Conservation (phyloP, 2,113 vertebrate species). For the Sphyrna mokarran region DNA sequence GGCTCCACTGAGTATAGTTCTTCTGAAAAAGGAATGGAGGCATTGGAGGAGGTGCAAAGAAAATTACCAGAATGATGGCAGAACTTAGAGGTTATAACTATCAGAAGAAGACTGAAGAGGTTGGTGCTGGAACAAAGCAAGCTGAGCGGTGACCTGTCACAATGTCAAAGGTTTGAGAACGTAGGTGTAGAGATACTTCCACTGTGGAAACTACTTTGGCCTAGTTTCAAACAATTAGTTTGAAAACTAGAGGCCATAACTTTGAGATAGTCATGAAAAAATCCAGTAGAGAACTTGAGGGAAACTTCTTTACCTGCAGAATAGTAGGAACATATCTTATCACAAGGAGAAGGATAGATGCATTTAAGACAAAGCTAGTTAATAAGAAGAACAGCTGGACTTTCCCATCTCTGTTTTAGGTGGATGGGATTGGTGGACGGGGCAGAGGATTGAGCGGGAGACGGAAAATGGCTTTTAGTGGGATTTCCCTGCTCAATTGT, state of each 20-base stretch:
- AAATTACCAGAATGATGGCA: background rate
- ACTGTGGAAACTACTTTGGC: too few relatives aligned
- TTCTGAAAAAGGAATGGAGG: background rate
- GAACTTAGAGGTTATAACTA: background rate
- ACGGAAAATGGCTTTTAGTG: too few relatives aligned
- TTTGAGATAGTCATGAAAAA: background rate
- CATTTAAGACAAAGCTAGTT: background rate
- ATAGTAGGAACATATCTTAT: background rate
- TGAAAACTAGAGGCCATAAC: background rate
- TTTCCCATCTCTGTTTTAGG: too few relatives aligned
- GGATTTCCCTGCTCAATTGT: too few relatives aligned
- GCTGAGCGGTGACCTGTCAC: background rate
- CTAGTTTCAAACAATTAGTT: too few relatives aligned
- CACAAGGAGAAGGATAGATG: background rate
- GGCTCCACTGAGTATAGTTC: background rate
- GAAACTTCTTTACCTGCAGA: background rate
- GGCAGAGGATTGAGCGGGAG: too few relatives aligned
- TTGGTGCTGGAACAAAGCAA: background rate
- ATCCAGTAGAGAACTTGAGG: background rate
- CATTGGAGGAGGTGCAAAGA: background rate
- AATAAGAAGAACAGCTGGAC: background rate
- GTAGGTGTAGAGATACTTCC: background rate
- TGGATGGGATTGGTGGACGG: too few relatives aligned
- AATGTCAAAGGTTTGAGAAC: background rate
- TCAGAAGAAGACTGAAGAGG: background rate